A percentile compares a stretch with the other conserved stretches of the same genome.
Conservation (phyloP, 2,888 invertebrate genomes). For the Chydorus sphaericus region DNA sequence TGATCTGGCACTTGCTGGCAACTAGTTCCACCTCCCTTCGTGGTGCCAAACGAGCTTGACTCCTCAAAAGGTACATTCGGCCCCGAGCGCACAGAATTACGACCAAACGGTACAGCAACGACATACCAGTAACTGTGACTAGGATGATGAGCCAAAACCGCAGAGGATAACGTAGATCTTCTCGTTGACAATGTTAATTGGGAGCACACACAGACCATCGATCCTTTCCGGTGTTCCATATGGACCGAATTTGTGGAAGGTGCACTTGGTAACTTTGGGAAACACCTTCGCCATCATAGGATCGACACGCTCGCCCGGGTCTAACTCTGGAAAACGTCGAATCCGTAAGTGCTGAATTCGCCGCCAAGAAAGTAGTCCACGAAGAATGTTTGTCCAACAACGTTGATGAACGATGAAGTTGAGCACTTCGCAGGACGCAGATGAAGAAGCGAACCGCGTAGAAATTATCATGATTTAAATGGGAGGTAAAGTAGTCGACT, state of each 20-base stretch:
- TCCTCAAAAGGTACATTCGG: conserved; percentile 62
- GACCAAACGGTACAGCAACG: conserved; percentile 55
- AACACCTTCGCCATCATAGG: conserved; percentile 56
- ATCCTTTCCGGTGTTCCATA: conserved; percentile 70
- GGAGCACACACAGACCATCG: conserved; percentile 81
- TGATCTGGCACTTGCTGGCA: conserved; percentile 62
- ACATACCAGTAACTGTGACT: conserved; percentile 56
- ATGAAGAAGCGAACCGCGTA: conserved; percentile 63
- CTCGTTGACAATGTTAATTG: conserved; percentile 79
- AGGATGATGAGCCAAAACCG: conserved; percentile 65
- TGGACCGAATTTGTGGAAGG: conserved; percentile 76
- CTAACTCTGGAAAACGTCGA: conserved; percentile 51
- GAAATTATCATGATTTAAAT: conserved; percentile 54
- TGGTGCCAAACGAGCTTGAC: conserved; percentile 56
- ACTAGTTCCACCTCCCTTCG: conserved; percentile 63
- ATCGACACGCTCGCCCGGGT: conserved; percentile 42
- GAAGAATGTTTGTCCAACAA: conserved; percentile 59
- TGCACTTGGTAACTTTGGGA: conserved; percentile 80
- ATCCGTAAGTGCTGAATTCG: conserved; percentile 56
- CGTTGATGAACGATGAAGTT: conserved; percentile 67
- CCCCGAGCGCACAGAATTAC: conserved; percentile 57
- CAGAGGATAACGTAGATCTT: conserved; percentile 47
- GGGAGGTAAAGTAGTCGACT: conserved; percentile 48
- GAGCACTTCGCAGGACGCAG: conserved; percentile 57
- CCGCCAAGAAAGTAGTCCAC: conserved; percentile 63